Evolutionary conservation across 2,797 vertebrate species (phyloP).

Genomic region (Choloepus didactylus): DNA sequence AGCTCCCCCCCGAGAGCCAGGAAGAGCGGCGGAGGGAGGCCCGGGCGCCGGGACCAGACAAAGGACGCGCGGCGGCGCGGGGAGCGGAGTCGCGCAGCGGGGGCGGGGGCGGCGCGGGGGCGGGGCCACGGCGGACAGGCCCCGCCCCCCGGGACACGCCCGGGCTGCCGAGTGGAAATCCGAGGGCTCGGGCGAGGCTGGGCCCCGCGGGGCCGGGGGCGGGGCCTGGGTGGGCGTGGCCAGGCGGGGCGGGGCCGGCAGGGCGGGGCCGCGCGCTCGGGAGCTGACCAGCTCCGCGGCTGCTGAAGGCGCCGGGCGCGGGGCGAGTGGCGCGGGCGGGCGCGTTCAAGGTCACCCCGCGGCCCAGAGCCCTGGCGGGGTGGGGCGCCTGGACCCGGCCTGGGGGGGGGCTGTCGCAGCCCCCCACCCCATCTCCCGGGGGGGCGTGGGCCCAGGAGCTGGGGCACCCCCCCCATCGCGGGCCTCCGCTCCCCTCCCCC

Average conservation of each 20-base stretch:
- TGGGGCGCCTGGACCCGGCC: constrained; percentile 5
- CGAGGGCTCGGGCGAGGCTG: constrained; percentile 74
- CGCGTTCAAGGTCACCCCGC: constrained; percentile 81
- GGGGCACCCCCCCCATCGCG: background rate
- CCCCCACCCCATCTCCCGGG: background rate
- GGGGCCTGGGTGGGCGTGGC: constrained; percentile 71
- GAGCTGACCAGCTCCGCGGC: constrained; percentile 82
- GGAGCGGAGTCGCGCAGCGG: constrained; percentile 70
- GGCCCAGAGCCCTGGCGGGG: constrained; percentile 70
- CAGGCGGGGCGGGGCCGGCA: constrained; percentile 71
- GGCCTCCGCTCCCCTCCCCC: constrained; percentile 70
- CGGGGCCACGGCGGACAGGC: constrained; percentile 66
- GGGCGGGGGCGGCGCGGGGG: constrained; percentile 79
- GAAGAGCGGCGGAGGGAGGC: constrained; percentile 58
- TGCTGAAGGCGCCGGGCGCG: constrained; percentile 76
- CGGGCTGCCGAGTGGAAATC: constrained; percentile 70
- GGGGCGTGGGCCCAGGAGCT: constrained; percentile 29
- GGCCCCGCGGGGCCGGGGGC: constrained; percentile 68
- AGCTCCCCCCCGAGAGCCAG: constrained; percentile 24
- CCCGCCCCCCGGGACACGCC: constrained; percentile 80
- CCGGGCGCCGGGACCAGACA: constrained; percentile 75
- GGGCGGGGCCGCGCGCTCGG: constrained; percentile 72
- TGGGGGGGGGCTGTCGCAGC: background rate
- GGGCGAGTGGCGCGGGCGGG: constrained; percentile 32
- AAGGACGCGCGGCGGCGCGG: constrained; percentile 76